These are phyloP conservation scores for Notothenia rossii DNA, from an alignment of 2,113 vertebrate species.

Conservation along the genomic window DNA sequence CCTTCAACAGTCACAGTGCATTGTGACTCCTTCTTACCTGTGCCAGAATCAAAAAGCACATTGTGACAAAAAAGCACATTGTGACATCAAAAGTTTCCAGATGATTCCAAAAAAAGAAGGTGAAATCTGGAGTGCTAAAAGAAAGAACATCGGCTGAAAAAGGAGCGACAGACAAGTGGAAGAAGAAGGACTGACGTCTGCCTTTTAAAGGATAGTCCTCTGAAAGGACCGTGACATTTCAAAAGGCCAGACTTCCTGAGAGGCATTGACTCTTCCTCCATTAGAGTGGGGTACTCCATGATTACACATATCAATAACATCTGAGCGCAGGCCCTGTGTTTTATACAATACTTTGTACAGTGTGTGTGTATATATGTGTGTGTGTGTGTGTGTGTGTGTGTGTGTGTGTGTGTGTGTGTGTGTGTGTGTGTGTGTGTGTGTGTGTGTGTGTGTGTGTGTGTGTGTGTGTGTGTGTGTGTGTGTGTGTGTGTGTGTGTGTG, in stretches of 20 bases:
- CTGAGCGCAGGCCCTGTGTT: conserved; percentile 50
- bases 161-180: conserved; percentile 50
- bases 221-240: conserved; percentile 78
- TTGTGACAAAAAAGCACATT: conserved; percentile 43
- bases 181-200: conserved; percentile 63
- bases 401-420: neutral
- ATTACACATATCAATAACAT: conserved; percentile 77
- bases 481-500: neutral
- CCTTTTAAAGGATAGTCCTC: conserved; percentile 66
- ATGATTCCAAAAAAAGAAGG: conserved; percentile 44
- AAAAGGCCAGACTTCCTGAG: conserved; percentile 81
- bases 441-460: neutral
- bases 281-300: conserved; percentile 64
- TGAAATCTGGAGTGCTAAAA: conserved; percentile 36
- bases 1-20: conserved; percentile 29
- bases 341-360: conserved; percentile 43
- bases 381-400: neutral
- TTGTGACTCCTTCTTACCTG: conserved; percentile 28
- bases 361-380: neutral
- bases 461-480: neutral
- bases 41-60: conserved; percentile 47
- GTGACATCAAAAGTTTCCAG: conserved; percentile 43
- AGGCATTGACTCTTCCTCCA: conserved; percentile 73
- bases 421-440: neutral
- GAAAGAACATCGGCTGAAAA: conserved; percentile 39